Conservation (phyloP, 2,888 invertebrate species). For the Mamestra brassicae region DNA sequence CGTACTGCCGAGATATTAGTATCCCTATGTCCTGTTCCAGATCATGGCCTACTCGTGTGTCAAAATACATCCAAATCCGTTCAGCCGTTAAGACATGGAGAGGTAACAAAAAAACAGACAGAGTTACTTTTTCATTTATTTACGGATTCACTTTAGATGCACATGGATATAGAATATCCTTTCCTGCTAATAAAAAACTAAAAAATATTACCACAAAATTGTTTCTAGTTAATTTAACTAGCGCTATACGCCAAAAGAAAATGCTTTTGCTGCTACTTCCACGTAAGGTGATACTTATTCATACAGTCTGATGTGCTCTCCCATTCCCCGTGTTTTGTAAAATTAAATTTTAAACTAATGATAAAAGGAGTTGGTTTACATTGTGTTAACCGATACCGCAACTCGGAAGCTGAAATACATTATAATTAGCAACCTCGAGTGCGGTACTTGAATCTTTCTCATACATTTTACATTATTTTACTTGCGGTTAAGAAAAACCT, state of each 20-base stretch:
- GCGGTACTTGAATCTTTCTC: constrained; percentile 11
- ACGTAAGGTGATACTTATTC: constrained; percentile 11
- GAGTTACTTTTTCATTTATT: too few species aligned
- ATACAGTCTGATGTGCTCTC: neutral
- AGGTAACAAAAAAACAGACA: too few species aligned
- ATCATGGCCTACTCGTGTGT: too few species aligned
- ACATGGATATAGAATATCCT: neutral
- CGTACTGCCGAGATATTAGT: too few species aligned
- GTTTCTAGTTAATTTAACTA: neutral
- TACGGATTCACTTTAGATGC: too few species aligned
- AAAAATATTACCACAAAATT: neutral
- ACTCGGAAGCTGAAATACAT: constrained; percentile 18
- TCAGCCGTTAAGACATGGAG: too few species aligned
- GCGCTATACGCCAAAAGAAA: neutral
- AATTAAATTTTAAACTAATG: constrained; percentile 1
- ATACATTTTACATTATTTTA: constrained; percentile 40
- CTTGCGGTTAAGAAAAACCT: constrained; percentile 22
- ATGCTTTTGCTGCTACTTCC: neutral
- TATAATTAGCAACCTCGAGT: constrained; percentile 35
- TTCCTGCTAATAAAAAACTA: neutral
- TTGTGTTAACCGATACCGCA: constrained; percentile 20
- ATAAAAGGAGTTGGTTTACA: constrained; percentile 16
- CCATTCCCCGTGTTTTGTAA: neutral
- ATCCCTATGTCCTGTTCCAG: too few species aligned
- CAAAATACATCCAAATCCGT: too few species aligned